Base-by-base conservation (phyloP, 2,888 invertebrate genomes). In the Orthosia gracilis region DNA sequence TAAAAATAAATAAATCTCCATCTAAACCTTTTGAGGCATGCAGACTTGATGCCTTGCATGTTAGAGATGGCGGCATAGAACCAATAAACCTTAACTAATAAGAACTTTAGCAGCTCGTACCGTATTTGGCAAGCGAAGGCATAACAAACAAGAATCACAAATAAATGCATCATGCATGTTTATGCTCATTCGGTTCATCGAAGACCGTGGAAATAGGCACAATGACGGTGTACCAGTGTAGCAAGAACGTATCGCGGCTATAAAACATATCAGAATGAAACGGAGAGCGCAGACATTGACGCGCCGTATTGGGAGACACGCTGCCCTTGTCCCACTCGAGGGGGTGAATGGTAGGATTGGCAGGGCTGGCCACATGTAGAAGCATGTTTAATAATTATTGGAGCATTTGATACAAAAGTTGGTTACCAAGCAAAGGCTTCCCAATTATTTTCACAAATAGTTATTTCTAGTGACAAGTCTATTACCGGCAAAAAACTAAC, bases 251-350 rank as follows among this genome's bases (percentile, higher is more conserved):
- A 52, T 49, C 9, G 40, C 59, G 12, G 21, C 68, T 50, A 61
- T 63, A 73, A 66, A 63, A 63, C 57, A 59, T 71, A 67, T 58
- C 45, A 83, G 67, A 61, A 59, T 31, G 67, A 54, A 59, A 65
- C 64, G 49, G 88, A 82, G 82, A 85, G 85, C 77, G 84, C 77
- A 69, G 83, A 59, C 91, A 89, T 87, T 90, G 91, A 63, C 86
- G 77, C 85, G 62, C 93, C 92, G 87, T 93, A 91, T 92, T 73
- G 87, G 92, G 93, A 82, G 87, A 91, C 92, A 87, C 21, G 89
- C 91, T 91, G 92, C 91, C 93, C 93, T 93, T 92, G 93, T 83
- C 89, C 93, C 85, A 92, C 89, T 90, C 73, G 73, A 80, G 75
- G 87, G 90, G 89, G 87, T 88, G 89, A 84, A 59, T 76, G 71